Percentiles rank a stretch among this genome's conserved stretches.
Evolutionary conservation across 2,888 invertebrate genomes (phyloP).

Genomic region (Copidosoma aretas): DNA sequence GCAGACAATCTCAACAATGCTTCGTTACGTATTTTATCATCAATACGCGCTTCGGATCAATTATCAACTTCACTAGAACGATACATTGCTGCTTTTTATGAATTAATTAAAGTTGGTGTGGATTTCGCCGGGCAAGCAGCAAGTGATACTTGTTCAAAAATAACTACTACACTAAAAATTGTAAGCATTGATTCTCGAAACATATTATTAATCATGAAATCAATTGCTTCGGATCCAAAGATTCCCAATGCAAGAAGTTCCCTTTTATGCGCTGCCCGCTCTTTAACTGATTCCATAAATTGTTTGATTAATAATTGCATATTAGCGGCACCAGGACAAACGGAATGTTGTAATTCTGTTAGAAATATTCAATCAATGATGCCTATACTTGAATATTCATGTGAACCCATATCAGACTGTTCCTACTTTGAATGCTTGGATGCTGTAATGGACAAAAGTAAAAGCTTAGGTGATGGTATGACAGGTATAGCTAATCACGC

Average conservation of each 20-base stretch:
- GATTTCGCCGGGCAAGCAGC: constrained; percentile 85
- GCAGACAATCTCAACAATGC: constrained; percentile 86
- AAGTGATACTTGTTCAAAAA: constrained; percentile 76
- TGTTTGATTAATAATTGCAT: constrained; percentile 87
- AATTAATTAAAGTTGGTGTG: constrained; percentile 79
- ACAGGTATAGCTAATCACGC: constrained; percentile 93
- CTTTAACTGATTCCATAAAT: constrained; percentile 92
- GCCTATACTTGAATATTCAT: constrained; percentile 82
- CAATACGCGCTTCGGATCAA: constrained; percentile 74
- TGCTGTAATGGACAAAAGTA: constrained; percentile 86
- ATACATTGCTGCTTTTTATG: constrained; percentile 80
- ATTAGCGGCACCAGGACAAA: constrained; percentile 91
- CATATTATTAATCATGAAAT: constrained; percentile 85
- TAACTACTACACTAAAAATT: constrained; percentile 85
- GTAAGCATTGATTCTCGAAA: constrained; percentile 88
- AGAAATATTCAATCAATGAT: constrained; percentile 87
- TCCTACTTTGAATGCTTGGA: constrained; percentile 95
- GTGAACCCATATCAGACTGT: constrained; percentile 85
- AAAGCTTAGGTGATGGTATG: constrained; percentile 87
- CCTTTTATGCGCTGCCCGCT: constrained; percentile 84
- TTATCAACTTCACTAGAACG: constrained; percentile 78
- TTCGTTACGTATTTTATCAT: constrained; percentile 81
- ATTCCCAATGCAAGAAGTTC: constrained; percentile 92
- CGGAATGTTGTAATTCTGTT: constrained; percentile 95
- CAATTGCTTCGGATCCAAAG: constrained; percentile 86